Base-by-base conservation (phyloP, 1,140 invertebrate species). In the Lordiphosa mommai region DNA sequence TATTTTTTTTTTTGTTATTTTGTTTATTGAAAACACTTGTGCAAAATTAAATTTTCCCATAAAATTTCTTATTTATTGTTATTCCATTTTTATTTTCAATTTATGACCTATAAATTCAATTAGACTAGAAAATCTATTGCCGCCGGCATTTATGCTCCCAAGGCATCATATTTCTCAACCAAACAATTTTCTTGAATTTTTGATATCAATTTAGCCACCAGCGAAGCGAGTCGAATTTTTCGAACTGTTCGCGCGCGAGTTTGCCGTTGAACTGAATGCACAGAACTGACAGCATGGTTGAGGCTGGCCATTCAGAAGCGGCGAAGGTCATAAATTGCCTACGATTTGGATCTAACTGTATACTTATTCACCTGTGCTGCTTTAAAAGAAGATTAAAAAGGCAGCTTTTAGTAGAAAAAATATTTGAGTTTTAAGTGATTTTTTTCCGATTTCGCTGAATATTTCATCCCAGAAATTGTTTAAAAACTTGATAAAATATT, bases 191-290 rank as follows among this genome's bases (percentile, higher is more conserved):
- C 36, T 47, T 58, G 32, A 32, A 58, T 40, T 50, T 61, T 66
- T 48, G 17, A 23, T 16, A 29, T 47, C 20, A 29, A 7, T 29
- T 32, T 40, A 33, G 10, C 14, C 29, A 34, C 32, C 9, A 51
- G 34, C 53, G 44, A 32, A 33, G 44, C 53, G 30, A 49, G 41
- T 23, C 49, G 48, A 46, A 27, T 20, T 56, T 49, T 68, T 60
- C 66, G 72, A 82, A 82, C 76, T 70, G 76, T 82, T 84, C 76
- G 76, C 76, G 76, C 76, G 76, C 71, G 77, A 84, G 61, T 84
- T 73, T 82, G 58, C 71, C 67, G 72, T 82, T 49, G 61, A 80
- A 80, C 76, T 80, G 58, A 73, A 51, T 44, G 49, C 36, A 38
- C 14, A 7, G 57, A 55, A 56, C 13, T 27, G 16, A 14, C 44